Percentiles rank a stretch among this genome's conserved stretches.
phyloP scores from a whole-genome alignment of 1,140 invertebrate species.

The Yoshiicerus persimilis region DNA sequence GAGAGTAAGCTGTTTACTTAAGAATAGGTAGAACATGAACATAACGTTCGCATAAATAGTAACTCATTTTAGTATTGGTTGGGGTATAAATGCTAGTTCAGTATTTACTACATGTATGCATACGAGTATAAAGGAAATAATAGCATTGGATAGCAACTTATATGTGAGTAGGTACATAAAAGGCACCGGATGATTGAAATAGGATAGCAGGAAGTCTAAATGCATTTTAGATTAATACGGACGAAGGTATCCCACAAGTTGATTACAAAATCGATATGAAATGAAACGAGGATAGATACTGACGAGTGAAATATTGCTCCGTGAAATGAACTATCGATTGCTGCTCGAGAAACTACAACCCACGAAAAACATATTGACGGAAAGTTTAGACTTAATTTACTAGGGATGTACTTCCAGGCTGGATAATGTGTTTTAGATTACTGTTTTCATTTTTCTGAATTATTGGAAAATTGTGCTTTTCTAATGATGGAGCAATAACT shows the following conservation, averaged over 20 bases:
- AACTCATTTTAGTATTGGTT: background rate
- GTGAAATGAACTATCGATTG: conserved; percentile 44
- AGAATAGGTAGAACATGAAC: background rate
- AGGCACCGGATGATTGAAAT: conserved; percentile 17
- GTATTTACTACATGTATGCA: background rate
- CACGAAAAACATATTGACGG: background rate
- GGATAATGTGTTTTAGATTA: background rate
- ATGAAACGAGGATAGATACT: conserved; percentile 29
- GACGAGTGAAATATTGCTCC: conserved; percentile 38
- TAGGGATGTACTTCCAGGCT: background rate
- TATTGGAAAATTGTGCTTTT: background rate
- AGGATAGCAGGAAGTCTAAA: conserved; percentile 28
- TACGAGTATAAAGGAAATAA: background rate
- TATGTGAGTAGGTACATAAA: background rate
- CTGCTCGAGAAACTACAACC: background rate
- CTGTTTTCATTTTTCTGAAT: background rate
- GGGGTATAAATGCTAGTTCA: too few relatives aligned
- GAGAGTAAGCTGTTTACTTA: background rate
- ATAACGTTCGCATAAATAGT: background rate
- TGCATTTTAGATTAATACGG: conserved; percentile 47
- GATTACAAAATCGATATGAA: conserved; percentile 47
- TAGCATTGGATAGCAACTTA: background rate
- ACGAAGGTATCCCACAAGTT: conserved; percentile 42
- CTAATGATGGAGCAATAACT: background rate
- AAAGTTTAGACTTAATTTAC: background rate